phyloP scores from a whole-genome alignment of 2,113 vertebrate species.

The human region GRCh38 chr3:153773501-153774000 shows the following conservation, averaged over 20 bases:
- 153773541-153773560: background rate
- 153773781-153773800: background rate
- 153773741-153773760: background rate
- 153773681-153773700: background rate
- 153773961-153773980: background rate
- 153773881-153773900: background rate
- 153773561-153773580: background rate
- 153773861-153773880: background rate
- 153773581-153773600: background rate
- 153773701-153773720: background rate
- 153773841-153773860: background rate
- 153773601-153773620: background rate
- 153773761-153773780: background rate
- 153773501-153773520: no score
- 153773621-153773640: background rate
- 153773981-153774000: background rate
- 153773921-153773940: background rate
- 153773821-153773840: background rate
- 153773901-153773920: background rate
- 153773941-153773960: background rate
- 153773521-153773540: no score
- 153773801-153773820: background rate
- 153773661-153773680: background rate
- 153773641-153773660: background rate
- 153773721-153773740: background rate